These are phyloP conservation scores for Alaudala cheleensis DNA, from an alignment of 2,113 vertebrate species.

Conservation along the genomic window DNA sequence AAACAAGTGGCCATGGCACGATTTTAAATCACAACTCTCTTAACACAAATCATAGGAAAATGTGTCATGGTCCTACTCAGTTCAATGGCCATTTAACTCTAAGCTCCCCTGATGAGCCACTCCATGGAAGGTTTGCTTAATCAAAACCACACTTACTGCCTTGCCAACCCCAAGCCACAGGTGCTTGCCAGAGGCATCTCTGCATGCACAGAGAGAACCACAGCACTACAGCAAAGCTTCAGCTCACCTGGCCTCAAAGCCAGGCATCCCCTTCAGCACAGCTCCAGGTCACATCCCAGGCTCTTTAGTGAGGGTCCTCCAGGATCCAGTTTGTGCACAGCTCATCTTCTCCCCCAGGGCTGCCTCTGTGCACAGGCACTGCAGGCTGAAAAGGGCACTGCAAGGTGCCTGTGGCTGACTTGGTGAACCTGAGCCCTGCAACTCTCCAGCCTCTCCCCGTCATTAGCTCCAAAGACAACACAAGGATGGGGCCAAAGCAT, in stretches of 20 bases:
- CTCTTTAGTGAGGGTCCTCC: neutral
- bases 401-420: neutral
- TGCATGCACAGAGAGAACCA: neutral
- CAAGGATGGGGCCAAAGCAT: accelerated
- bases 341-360: neutral
- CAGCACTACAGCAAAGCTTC: neutral
- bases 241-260: neutral
- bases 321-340: neutral
- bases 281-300: neutral
- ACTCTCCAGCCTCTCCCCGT: neutral
- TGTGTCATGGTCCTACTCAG: neutral
- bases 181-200: neutral
- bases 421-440: neutral
- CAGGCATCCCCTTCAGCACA: neutral
- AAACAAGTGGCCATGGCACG: neutral
- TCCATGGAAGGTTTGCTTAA: neutral
- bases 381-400: neutral
- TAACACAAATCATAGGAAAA: neutral
- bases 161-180: neutral
- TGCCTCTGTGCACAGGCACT: neutral
- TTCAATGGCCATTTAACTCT: neutral
- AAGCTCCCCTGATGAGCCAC: neutral
- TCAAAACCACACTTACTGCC: neutral
- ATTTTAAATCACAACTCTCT: neutral
- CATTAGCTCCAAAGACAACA: neutral